Evolutionary conservation across 2,797 vertebrate genomes (phyloP).

Genomic region (Bryconaethiops microstoma): DNA sequence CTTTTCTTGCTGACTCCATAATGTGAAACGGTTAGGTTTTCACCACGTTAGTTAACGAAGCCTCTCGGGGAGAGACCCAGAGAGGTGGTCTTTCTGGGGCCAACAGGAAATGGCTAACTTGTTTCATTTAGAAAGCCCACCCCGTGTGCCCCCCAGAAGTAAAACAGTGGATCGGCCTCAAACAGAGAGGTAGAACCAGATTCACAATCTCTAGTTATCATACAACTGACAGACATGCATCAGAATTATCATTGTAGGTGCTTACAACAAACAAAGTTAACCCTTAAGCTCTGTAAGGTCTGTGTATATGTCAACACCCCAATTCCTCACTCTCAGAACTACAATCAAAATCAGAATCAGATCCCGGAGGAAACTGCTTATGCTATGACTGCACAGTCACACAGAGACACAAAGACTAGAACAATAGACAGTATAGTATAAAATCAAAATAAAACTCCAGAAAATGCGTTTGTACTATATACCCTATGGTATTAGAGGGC

Average conservation of each 20-base stretch:
- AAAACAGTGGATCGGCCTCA: background rate
- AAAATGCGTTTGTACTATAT: too few species aligned
- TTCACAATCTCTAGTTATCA: background rate
- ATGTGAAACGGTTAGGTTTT: conserved; percentile 59
- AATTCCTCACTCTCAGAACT: background rate
- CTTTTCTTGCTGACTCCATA: conserved; percentile 16
- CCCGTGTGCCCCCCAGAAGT: background rate
- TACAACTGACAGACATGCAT: too few species aligned
- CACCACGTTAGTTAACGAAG: conserved; percentile 55
- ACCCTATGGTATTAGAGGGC: too few species aligned
- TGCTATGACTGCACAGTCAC: too few species aligned
- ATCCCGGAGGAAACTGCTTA: too few species aligned
- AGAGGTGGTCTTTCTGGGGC: conserved; percentile 42
- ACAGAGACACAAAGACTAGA: too few species aligned
- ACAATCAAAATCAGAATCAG: background rate
- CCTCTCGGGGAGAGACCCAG: conserved; percentile 51
- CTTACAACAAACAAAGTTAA: too few species aligned
- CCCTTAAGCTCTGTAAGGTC: too few species aligned
- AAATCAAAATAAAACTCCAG: too few species aligned
- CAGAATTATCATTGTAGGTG: too few species aligned
- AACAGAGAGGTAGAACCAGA: background rate
- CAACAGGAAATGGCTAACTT: conserved; percentile 71
- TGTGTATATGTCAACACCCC: too few species aligned
- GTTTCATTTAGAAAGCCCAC: conserved; percentile 60
- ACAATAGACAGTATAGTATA: too few species aligned